Evolutionary conservation across 2,888 invertebrate genomes (phyloP), one percentile per base, ranked within the genome.

Genomic region (Frankliniella intonsa): DNA sequence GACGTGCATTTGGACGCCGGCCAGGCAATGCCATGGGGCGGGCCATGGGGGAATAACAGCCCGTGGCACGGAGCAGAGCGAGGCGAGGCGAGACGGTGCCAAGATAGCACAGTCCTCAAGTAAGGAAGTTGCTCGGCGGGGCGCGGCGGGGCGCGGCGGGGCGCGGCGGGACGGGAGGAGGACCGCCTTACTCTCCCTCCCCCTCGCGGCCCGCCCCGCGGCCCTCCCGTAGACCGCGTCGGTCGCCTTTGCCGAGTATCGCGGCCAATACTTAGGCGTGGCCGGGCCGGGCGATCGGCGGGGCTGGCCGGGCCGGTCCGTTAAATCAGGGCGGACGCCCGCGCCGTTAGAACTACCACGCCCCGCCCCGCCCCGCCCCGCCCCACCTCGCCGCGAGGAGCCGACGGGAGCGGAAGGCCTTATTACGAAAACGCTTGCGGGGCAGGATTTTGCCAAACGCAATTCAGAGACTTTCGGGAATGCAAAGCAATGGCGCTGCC

Each of bases 1-100:
- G 69, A 25, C 22, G 69, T 76, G 69, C 69, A 76, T 76, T 76
- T 76, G 69, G 69, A 76, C 9, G 69, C 22, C 69, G 10, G 69
- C 69, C 69, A 76, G 69, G 69, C 69, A 38, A 38, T 38, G 38
- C 38, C 38, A 38, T 38, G 38, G 38, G 69, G 69, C 69, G 25
- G 55, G 17, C 55, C 38, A 5, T 38, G 38, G 38, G 38, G 38
- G 38, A 38, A 38, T 38, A 38, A 38, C 38, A 38, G 38, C 38
- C 38, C 38, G 38, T 38, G 38, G 38, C 38, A 38, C 38, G 38
- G 5, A 38, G 38, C 38, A 38, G 38, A 38, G 38, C 62, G 62
- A 55, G 55, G 55, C 55, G 17, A 8, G 62, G 14, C 62, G 62
- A 17, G 11, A 14, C 62, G 19, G 62, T 62, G 62, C 62, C 62